These are phyloP conservation scores for Athene noctua DNA, from an alignment of 2,113 vertebrate species.

Conservation along the genomic window DNA sequence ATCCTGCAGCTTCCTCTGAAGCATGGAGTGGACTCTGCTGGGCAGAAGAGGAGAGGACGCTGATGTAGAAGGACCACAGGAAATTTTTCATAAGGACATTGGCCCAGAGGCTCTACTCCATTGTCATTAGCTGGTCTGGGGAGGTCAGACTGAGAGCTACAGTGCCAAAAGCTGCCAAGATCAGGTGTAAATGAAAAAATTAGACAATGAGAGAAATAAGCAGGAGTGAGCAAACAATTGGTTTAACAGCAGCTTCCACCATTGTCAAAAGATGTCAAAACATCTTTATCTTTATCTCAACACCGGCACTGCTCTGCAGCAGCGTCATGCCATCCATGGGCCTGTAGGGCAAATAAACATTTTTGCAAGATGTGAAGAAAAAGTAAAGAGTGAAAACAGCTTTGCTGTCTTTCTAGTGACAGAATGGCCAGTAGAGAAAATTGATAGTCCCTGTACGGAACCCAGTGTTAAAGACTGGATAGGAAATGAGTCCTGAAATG, in stretches of 20 bases:
- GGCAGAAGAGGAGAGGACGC: background rate
- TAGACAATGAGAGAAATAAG: background rate
- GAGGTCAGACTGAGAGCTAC: background rate
- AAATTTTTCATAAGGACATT: background rate
- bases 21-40: background rate
- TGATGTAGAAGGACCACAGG: background rate
- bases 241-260: slow-evolving; percentile 1
- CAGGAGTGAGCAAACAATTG: background rate
- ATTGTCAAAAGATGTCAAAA: no score
- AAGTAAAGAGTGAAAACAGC: background rate
- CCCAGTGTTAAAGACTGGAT: background rate
- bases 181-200: background rate
- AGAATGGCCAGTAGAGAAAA: background rate
- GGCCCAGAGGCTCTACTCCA: background rate
- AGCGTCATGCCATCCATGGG: background rate
- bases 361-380: background rate
- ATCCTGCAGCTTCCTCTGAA: background rate
- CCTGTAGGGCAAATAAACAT: background rate
- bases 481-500: slow-evolving; percentile 5
- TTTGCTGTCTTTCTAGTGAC: background rate
- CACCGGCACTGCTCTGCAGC: background rate
- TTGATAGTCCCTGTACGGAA: background rate
- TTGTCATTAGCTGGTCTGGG: background rate
- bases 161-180: background rate
- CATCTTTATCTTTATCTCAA: background rate